A percentile compares a stretch with the other conserved stretches of the same genome.
Conservation (phyloP, 35 echinoderm and acorn worm genomes). For the Acanthaster planci region DNA sequence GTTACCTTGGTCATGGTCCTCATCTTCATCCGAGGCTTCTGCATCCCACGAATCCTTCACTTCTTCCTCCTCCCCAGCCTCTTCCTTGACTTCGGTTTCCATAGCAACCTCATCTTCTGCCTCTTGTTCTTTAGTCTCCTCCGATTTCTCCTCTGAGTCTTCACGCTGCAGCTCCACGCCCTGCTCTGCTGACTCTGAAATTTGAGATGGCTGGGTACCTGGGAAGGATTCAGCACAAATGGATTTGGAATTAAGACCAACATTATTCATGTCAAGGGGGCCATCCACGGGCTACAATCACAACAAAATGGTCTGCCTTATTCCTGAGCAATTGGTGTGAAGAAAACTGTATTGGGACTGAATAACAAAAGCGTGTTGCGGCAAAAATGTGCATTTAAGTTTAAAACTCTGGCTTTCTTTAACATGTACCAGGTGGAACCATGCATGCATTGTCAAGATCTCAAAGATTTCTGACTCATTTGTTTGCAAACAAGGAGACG, state of each 20-base stretch:
- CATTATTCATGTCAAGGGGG: too few relatives aligned
- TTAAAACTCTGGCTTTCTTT: too few relatives aligned
- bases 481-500: too few relatives aligned
- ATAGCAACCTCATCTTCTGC: slow-evolving; percentile 29
- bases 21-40: slow-evolving; percentile 55
- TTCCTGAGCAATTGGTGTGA: too few relatives aligned
- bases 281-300: too few relatives aligned
- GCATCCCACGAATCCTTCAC: slow-evolving; percentile 77
- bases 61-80: slow-evolving; percentile 44
- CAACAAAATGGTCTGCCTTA: too few relatives aligned
- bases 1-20: slow-evolving; percentile 33
- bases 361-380: too few relatives aligned
- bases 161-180: slow-evolving; percentile 7
- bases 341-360: too few relatives aligned
- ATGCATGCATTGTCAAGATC: too few relatives aligned
- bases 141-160: slow-evolving; percentile 29
- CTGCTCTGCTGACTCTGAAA: neutral
- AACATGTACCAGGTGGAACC: too few relatives aligned
- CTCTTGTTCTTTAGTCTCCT: neutral
- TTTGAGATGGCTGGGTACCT: neutral
- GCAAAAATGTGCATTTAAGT: too few relatives aligned
- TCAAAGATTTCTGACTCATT: too few relatives aligned
- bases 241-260: neutral
- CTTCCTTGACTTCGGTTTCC: slow-evolving; percentile 8
- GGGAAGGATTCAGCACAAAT: neutral